Evolutionary conservation across 35 echinoderm and acorn worm genomes (phyloP), one percentile per base, ranked within the genome.

Genomic region (Lytechinus pictus): DNA sequence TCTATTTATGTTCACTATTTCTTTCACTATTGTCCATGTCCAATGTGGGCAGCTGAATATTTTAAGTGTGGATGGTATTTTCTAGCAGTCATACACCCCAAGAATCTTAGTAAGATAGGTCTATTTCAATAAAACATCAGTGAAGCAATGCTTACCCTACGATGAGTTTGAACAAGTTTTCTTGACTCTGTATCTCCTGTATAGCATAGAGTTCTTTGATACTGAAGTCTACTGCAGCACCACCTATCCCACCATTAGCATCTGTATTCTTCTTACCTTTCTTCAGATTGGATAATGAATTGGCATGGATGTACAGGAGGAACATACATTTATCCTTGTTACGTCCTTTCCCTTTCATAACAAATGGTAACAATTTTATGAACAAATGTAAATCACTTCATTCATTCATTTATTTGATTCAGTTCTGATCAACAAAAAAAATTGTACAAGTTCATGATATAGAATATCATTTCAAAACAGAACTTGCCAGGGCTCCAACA

Each of bases 281-380:
- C 53, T 99, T 99, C 52, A 96, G 95, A 86, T 99, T 99, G 54
- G 86, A 95, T 10, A 99, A 91, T 3, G 97, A 97, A 86, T 99
- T 99, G 66, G 98, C 97, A 55, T 97, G 92, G n/a, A 99, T 95
- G 96, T 99, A 99, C 54, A 99, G 89, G 19, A 99, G 97, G 91
- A 99, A 99, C 98, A 99, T 99, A 92, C 98, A 99, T 94, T 99
- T 99, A 94, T 99, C 98, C 87, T 99, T 98, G 97, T 99, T 98
- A 13, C 95, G 87, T 28, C 97, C 95, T 58, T 95, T 90, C 55
- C 98, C 97, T 99, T 54, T n/a, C 19, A 24, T 13, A 61, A 53
- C 61, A 52, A 86, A 44, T 27, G 61, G 5, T 58, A 44, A 44
- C 0, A 44, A 44, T 1, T 44, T 44, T 44, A 44, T 44, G 33